Percentiles rank a stretch among this genome's conserved stretches.
phyloP scores from a whole-genome alignment of 2,797 vertebrate species.

The Myotis myotis region DNA sequence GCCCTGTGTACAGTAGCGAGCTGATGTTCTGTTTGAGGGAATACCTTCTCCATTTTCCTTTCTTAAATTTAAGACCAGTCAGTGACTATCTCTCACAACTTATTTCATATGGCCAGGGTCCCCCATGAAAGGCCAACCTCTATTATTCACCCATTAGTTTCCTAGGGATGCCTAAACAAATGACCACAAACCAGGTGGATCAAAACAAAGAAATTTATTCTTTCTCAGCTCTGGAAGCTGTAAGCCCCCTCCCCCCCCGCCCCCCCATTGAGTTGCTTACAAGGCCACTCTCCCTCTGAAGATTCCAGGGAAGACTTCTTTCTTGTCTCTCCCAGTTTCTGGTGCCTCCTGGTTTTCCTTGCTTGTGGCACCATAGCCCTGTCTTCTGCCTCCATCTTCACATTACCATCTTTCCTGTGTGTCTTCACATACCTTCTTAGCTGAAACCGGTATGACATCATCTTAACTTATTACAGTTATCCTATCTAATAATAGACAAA shows the following conservation, averaged over 20 bases:
- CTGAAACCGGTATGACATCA: background rate
- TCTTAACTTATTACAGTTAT: background rate
- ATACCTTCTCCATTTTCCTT: background rate
- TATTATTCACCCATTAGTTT: background rate
- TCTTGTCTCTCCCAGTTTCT: background rate
- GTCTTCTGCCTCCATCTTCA: background rate
- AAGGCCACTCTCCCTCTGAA: background rate
- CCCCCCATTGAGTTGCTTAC: background rate
- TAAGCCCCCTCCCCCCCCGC: background rate
- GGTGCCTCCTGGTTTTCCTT: background rate
- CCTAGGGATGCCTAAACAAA: background rate
- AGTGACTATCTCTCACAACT: background rate
- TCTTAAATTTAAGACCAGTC: background rate
- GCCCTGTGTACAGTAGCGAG: background rate
- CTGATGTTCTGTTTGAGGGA: background rate
- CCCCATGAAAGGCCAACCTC: background rate
- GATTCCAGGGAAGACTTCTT: background rate
- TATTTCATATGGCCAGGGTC: background rate
- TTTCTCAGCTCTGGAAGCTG: background rate
- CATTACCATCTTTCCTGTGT: background rate
- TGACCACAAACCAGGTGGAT: background rate
- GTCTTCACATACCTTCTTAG: background rate
- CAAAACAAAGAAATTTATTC: background rate
- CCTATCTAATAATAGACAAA: too few relatives aligned
- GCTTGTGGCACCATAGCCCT: background rate